Percentiles rank a stretch among this genome's conserved stretches.
Conservation (phyloP, 2,113 vertebrate species). For the Gobiocypris rarus region DNA sequence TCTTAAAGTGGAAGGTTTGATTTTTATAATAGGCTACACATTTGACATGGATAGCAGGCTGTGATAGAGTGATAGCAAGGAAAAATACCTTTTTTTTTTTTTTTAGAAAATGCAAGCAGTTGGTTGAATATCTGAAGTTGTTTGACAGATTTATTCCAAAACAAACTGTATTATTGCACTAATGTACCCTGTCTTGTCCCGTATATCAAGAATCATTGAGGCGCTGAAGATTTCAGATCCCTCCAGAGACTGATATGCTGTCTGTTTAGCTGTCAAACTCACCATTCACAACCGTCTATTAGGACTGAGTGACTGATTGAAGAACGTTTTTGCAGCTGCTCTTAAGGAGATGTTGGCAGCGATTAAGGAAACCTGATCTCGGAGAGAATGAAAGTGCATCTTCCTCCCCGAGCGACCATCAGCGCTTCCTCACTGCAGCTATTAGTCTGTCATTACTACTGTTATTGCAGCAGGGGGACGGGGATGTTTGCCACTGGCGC, state of each 20-base stretch:
- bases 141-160: background rate
- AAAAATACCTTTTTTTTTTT: too few species aligned
- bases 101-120: too few species aligned
- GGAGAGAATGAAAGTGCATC: slow-evolving; percentile 22
- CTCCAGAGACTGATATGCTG: background rate
- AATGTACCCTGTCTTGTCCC: background rate
- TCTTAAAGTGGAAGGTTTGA: too few species aligned
- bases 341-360: slow-evolving; percentile 24
- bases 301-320: slow-evolving; percentile 9
- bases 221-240: background rate
- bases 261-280: background rate
- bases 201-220: background rate
- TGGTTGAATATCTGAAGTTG: background rate
- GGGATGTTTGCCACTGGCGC: background rate
- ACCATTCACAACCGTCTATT: background rate
- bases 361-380: slow-evolving; percentile 9
- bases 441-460: slow-evolving; percentile 17
- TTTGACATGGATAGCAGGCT: too few species aligned
- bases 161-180: background rate
- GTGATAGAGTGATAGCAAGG: too few species aligned
- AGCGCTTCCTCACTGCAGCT: slow-evolving; percentile 15
- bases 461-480: slow-evolving; percentile 2
- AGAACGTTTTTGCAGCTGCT: slow-evolving; percentile 17
- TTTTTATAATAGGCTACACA: too few species aligned
- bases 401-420: slow-evolving; percentile 1